These are phyloP conservation scores for Zosterops borbonicus DNA, from an alignment of 2,113 vertebrate genomes.

Conservation along the genomic window DNA sequence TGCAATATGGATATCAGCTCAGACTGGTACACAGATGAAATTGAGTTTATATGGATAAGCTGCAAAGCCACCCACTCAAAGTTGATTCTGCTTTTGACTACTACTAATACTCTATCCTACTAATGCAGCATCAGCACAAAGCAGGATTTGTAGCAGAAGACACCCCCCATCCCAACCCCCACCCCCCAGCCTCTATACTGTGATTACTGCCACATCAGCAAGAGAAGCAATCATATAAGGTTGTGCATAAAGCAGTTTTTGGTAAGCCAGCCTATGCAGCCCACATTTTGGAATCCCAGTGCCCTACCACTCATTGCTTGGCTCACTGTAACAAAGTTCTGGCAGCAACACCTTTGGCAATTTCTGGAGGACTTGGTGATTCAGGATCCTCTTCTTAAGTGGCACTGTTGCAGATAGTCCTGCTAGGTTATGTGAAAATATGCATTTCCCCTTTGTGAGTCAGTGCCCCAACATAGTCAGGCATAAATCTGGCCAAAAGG, in stretches of 20 bases:
- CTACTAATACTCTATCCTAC: not conserved
- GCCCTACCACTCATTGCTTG: not conserved
- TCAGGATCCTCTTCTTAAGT: not conserved
- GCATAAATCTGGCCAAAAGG: not conserved
- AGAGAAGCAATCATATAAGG: not conserved
- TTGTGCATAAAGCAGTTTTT: not conserved
- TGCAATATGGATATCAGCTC: not conserved
- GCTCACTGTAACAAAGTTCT: not conserved
- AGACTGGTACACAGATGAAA: not conserved
- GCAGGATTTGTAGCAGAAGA: not conserved
- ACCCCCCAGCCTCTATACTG: rapidly evolving
- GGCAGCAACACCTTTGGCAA: not conserved
- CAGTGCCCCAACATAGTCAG: not conserved
- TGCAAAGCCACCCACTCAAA: not conserved
- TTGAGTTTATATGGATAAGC: not conserved
- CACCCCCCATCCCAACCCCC: too few relatives aligned
- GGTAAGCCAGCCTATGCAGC: not conserved
- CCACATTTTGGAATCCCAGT: not conserved
- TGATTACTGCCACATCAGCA: not conserved
- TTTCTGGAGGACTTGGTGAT: not conserved
- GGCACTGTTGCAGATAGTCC: not conserved
- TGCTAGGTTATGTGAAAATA: not conserved
- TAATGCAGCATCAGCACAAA: not conserved
- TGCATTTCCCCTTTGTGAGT: not conserved
- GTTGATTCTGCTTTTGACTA: not conserved